phyloP scores from a whole-genome alignment of 2,797 vertebrate species.

The Labeo calbasu region DNA sequence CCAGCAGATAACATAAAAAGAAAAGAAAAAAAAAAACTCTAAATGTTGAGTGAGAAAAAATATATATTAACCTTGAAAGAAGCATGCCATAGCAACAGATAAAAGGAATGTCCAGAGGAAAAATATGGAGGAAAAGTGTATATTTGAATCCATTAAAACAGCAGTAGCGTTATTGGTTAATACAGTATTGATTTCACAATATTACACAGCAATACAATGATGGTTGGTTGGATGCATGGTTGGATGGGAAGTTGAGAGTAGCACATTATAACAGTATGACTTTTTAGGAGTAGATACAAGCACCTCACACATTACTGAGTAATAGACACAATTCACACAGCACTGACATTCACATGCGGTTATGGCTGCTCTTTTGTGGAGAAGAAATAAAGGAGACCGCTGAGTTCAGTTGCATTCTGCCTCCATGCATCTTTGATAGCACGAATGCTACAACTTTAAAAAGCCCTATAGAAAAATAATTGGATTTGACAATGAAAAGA shows the following conservation, averaged over 20 bases:
- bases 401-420: too few relatives aligned
- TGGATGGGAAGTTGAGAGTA: conserved; percentile 10
- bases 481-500: not conserved
- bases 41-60: not conserved
- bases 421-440: too few relatives aligned
- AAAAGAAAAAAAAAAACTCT: not conserved
- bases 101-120: not conserved
- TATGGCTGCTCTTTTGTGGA: too few relatives aligned
- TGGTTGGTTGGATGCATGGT: not conserved
- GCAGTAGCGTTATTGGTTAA: not conserved
- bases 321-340: too few relatives aligned
- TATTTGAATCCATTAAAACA: conserved; percentile 1
- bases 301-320: too few relatives aligned
- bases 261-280: not conserved
- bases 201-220: not conserved
- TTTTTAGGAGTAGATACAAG: too few relatives aligned
- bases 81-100: not conserved
- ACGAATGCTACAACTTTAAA: too few relatives aligned
- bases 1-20: not conserved
- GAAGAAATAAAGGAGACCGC: too few relatives aligned
- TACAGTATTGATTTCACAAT: not conserved
- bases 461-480: not conserved
- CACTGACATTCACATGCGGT: too few relatives aligned
- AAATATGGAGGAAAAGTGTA: not conserved
- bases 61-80: not conserved